Evolutionary conservation across 2,888 invertebrate species (phyloP).

Genomic region (Apeira syringaria): DNA sequence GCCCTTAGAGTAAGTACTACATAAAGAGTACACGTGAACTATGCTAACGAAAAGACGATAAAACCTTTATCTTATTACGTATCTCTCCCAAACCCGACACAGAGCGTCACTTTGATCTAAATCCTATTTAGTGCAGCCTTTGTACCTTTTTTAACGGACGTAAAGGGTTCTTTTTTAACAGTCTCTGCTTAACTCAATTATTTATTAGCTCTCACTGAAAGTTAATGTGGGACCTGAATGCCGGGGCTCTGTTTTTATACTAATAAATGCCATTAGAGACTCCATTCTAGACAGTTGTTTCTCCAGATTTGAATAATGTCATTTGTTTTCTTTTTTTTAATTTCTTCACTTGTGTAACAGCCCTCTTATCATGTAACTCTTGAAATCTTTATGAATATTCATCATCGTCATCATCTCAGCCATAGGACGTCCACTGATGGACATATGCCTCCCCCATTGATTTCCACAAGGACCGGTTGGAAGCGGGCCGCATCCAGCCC

Average conservation of each 20-base stretch:
- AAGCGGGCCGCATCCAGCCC: no score
- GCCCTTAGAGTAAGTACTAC: not conserved
- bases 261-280: not conserved
- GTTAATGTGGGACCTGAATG: slow-evolving; percentile 1
- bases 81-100: slow-evolving; percentile 42
- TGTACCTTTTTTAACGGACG: slow-evolving; percentile 19
- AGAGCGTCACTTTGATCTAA: slow-evolving; percentile 38
- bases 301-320: no score
- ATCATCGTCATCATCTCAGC: no score
- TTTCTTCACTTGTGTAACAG: no score
- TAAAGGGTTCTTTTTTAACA: slow-evolving; percentile 11
- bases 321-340: no score
- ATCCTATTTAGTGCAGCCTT: slow-evolving; percentile 34
- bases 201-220: slow-evolving; percentile 9
- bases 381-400: no score
- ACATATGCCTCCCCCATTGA: no score
- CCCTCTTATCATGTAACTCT: no score
- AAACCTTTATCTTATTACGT: slow-evolving; percentile 80
- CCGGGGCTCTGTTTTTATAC: not conserved
- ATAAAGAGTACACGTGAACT: slow-evolving; percentile 58
- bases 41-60: slow-evolving; percentile 78
- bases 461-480: no score
- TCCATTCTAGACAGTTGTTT: no score
- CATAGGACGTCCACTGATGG: no score
- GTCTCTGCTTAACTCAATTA: slow-evolving; percentile 12